Conservation (phyloP, 2,888 invertebrate species). For the Drosophila mettleri region DNA sequence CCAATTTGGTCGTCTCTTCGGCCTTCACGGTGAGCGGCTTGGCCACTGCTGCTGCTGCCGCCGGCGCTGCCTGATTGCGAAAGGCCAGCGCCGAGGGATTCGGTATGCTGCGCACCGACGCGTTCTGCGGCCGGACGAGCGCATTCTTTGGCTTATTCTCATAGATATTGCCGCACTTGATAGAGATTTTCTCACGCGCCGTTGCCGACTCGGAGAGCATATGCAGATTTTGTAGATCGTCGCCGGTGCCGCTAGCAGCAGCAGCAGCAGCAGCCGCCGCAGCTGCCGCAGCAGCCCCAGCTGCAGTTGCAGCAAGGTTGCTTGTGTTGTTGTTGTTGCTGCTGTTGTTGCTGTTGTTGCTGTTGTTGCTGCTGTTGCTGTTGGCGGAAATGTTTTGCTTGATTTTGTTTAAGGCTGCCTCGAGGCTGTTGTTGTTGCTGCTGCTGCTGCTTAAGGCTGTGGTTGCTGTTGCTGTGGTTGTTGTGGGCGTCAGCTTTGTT, state of each 20-base stretch:
- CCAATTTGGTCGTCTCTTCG: slow-evolving; percentile 46
- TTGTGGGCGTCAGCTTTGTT: slow-evolving; percentile 20
- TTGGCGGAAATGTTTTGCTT: slow-evolving; percentile 82
- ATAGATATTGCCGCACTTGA: slow-evolving; percentile 62
- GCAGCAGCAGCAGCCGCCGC: slow-evolving; percentile 9
- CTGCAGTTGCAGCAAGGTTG: slow-evolving; percentile 11
- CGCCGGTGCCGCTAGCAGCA: slow-evolving; percentile 41
- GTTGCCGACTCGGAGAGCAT: slow-evolving; percentile 86
- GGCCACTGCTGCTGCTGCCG: slow-evolving; percentile 22
- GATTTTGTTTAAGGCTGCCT: slow-evolving; percentile 84
- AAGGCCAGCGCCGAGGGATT: slow-evolving; percentile 88
- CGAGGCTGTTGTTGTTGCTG: slow-evolving; percentile 74
- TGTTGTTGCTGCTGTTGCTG: slow-evolving; percentile 46
- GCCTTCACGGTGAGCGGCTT: slow-evolving; percentile 47
- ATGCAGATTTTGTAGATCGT: slow-evolving; percentile 86
- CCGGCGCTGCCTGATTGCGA: slow-evolving; percentile 84
- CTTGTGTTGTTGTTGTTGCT: slow-evolving; percentile 1
- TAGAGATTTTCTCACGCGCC: slow-evolving; percentile 83
- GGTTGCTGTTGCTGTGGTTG: slow-evolving; percentile 43
- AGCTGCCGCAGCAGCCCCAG: slow-evolving; percentile 7
- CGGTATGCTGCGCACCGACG: slow-evolving; percentile 88
- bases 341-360: slow-evolving; percentile 16
- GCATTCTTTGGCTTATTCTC: slow-evolving; percentile 80
- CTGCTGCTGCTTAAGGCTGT: slow-evolving; percentile 28
- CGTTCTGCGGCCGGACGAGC: slow-evolving; percentile 85